phyloP scores from a whole-genome alignment of 2,113 vertebrate genomes.

The Cottus gobio region DNA sequence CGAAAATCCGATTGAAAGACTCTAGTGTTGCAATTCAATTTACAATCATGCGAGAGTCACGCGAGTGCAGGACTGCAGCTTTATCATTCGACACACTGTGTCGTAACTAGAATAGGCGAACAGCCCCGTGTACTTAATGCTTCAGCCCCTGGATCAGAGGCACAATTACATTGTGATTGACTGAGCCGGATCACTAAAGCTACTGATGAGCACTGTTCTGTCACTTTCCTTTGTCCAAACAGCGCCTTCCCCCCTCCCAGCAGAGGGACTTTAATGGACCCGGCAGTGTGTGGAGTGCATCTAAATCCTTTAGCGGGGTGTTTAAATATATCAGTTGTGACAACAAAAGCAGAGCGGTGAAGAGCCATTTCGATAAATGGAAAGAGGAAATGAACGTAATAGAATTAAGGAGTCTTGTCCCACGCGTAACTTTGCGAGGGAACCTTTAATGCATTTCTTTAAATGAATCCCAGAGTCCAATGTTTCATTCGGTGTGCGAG shows the following conservation, averaged over 20 bases:
- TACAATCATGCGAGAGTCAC: conserved; percentile 26
- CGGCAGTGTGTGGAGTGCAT: conserved; percentile 46
- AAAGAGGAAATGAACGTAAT: conserved; percentile 28
- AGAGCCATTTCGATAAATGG: conserved; percentile 48
- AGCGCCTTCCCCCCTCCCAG: conserved; percentile 30
- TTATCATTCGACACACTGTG: conserved; percentile 51
- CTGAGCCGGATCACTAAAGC: conserved; percentile 59
- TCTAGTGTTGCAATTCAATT: conserved; percentile 39
- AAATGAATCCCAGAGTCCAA: conserved; percentile 15
- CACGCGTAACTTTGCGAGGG: conserved; percentile 19
- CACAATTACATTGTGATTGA: conserved; percentile 79
- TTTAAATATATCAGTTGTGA: conserved; percentile 58
- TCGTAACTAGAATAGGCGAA: conserved; percentile 61
- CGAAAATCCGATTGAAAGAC: conserved; percentile 48
- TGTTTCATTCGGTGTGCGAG: conserved; percentile 38
- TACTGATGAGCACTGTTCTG: conserved; percentile 46
- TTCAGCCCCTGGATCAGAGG: conserved; percentile 80
- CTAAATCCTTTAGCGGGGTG: conserved; percentile 47
- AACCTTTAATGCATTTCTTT: conserved; percentile 38
- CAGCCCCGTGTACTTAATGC: conserved; percentile 71
- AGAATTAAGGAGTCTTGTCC: conserved; percentile 48
- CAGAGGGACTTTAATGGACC: conserved; percentile 58
- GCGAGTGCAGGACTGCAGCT: conserved; percentile 12
- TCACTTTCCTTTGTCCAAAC: conserved; percentile 54
- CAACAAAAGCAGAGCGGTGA: conserved; percentile 45